Evolutionary conservation across 2,797 vertebrate genomes (phyloP).

Genomic region (Enteromius mattozi): DNA sequence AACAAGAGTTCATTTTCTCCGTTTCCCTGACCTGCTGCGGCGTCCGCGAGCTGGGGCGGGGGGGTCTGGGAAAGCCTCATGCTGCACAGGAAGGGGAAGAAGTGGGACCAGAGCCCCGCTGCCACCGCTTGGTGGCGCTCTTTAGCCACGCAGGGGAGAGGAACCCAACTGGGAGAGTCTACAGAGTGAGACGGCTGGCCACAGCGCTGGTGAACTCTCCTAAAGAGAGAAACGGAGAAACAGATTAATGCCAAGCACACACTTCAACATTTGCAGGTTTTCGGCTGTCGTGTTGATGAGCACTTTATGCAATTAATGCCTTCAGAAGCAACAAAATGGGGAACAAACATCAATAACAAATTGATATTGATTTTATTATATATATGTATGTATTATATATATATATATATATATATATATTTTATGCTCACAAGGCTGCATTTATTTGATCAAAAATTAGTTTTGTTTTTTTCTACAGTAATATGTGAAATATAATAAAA

Average conservation of each 20-base stretch:
- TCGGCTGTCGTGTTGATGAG: background rate
- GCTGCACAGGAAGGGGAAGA: conserved; percentile 90
- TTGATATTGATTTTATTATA: background rate
- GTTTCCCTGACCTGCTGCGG: conserved; percentile 88
- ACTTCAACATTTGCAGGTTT: conserved; percentile 13
- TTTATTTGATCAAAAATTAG: background rate
- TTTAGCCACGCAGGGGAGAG: conserved; percentile 81
- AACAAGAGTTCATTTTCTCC: conserved; percentile 51
- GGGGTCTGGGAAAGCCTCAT: conserved; percentile 88
- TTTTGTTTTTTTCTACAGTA: background rate
- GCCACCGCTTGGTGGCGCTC: conserved; percentile 97
- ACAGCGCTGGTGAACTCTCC: conserved; percentile 84
- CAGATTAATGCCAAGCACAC: conserved; percentile 20
- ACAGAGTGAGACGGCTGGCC: conserved; percentile 71
- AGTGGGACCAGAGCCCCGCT: conserved; percentile 89
- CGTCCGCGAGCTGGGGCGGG: conserved; percentile 88
- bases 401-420: no score
- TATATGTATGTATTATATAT: no score
- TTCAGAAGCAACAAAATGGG: background rate
- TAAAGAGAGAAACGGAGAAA: conserved; percentile 66
- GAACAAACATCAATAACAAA: background rate
- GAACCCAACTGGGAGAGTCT: conserved; percentile 64
- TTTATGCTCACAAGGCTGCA: background rate
- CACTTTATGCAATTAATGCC: background rate
- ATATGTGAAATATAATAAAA: background rate